Evolutionary conservation across 2,888 invertebrate genomes (phyloP), one percentile per base, ranked within the genome.

Genomic region (Blastobasis adustella): DNA sequence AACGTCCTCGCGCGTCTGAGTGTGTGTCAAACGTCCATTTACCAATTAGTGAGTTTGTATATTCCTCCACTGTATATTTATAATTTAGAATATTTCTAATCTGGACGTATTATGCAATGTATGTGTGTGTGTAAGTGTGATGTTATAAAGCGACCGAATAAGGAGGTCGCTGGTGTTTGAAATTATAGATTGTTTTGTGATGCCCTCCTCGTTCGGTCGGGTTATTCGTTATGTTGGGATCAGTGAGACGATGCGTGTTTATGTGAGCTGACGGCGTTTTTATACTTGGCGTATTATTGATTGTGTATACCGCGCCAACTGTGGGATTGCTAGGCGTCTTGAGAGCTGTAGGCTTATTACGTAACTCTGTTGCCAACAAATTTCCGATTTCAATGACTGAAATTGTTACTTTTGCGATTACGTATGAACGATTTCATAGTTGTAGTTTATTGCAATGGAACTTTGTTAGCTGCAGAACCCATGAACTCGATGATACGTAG

Each of bases 41-140:
- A 80, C 67, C 69, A 70, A 73, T 81, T 74, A 79, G 73, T 73
- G 66, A 69, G 63, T 49, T 46, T 38, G 42, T 46, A 39, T 61
- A 80, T 87, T 86, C 84, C 87, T 86, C 84, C 76, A 79, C 85
- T 86, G 85, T 86, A 82, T 85, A 82, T 79, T 73, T 39, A 23
- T 23, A 23, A 71, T 74, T 73, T 79, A 78, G 73, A 70, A 66
- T 76, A 71, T 71, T 71, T 68, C 65, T 67, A 64, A 64, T 62
- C 65, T 70, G 76, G 73, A 72, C 72, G 68, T 69, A 65, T 71
- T 59, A 66, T 71, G 77, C 76, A 74, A 74, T 73, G 68, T 70
- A 62, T 67, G 68, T 71, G 23, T 23, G 23, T 23, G 23, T 23
- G 23, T 23, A 23, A 23, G 23, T 23, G 23, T 23, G 23, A 23